Base-by-base conservation (phyloP, 2,113 vertebrate species). In the Alces alces region DNA sequence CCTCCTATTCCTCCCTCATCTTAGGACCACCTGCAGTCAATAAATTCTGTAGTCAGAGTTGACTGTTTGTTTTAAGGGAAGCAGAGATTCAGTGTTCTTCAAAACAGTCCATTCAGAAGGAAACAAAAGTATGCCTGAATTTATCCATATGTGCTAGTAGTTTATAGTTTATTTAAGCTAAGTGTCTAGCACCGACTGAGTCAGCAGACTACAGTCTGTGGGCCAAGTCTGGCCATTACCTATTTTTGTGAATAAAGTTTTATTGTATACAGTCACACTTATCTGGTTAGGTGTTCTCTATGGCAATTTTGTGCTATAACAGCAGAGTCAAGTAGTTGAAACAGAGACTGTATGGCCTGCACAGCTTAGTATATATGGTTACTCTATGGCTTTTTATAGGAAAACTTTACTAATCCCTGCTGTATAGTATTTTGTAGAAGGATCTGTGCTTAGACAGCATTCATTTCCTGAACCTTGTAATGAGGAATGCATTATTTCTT, bases 211-310 rank as follows among this genome's bases (percentile, higher is more conserved):
- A 23, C 6, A 30, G 21, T 61, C 47, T 89, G 23, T 86, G n/a
- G 55, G 73, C 27, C 43, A 94, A 83, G 86, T 86, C 79, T 70
- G n/a, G 30, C 25, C 0, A 80, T 13, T 7, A 84, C 85, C 4
- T 83, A 3, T 87, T 94, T 89, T 93, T 92, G 19, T 55, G 19
- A 93, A 80, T 85, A 61, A 89, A 90, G 39, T 96, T 86, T 96
- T 54, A 83, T 84, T 57, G 79, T 27, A 83, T 8, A 92, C 6
- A 50, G 21, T 85, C 33, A 83, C 11, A 79, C 36, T 58, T 12
- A 80, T 86, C 58, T 58, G 27, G 82, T 66, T 39, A 30, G 83
- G 10, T 64, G 52, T 89, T 93, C 50, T 45, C 7, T 89, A n/a
- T 89, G 30, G 23, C 8, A 80, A 73, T 54, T 95, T 84, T 33